Conservation (phyloP, 30 jellyfish, hydroid and myxozoan genomes). For the Aurelia aurita region DNA sequence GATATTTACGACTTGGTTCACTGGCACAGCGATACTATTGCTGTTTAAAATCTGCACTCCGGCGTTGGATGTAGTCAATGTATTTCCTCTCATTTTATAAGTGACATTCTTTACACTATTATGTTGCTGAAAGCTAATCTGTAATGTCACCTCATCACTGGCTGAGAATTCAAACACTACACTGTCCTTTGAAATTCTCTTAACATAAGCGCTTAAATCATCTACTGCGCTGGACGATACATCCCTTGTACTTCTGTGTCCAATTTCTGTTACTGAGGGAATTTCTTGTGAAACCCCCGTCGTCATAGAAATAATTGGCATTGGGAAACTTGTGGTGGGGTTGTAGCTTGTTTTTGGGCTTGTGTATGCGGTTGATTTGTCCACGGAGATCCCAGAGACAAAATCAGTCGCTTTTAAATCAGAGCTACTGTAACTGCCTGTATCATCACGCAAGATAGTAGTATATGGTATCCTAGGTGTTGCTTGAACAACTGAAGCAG, state of each 20-base stretch:
- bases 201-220: too few relatives aligned
- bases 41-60: background rate
- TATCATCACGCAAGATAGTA: too few relatives aligned
- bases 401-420: too few relatives aligned
- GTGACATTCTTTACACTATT: background rate
- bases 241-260: constrained; percentile 19
- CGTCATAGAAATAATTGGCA: constrained; percentile 17
- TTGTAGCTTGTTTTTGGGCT: constrained; percentile 23
- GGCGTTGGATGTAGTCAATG: background rate
- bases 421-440: too few relatives aligned
- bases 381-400: too few relatives aligned
- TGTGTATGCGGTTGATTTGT: background rate
- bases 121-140: too few relatives aligned
- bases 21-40: constrained; percentile 33
- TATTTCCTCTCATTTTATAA: background rate
- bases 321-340: constrained; percentile 33
- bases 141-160: background rate
- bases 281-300: background rate
- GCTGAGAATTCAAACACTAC: background rate
- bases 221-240: background rate
- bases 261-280: background rate
- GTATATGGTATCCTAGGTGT: too few relatives aligned
- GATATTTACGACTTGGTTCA: background rate
- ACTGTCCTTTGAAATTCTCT: too few relatives aligned
- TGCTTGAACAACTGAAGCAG: too few relatives aligned